Base-by-base conservation (phyloP, 2,797 vertebrate genomes). In the Champsocephalus gunnari region DNA sequence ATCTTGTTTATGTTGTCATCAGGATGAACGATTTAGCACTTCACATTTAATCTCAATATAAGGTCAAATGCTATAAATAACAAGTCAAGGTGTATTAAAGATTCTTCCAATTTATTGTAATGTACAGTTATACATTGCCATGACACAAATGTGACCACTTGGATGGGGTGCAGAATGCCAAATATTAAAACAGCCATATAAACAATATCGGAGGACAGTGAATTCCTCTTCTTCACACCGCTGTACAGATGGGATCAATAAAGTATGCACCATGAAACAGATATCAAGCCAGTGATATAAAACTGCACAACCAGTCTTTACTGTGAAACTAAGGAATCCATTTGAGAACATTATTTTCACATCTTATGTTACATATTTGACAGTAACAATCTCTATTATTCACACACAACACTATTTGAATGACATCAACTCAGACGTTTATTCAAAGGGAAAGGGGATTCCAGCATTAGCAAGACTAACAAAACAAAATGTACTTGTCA, bases 21-120 rank as follows among this genome's bases (percentile, higher is more conserved):
- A 5, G 21, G 54, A 82, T 66, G 11, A 59, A 57, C 28, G 17
- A 43, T 43, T 34, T 17, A 4, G 21, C 10, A 34, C 1, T 4
- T 63, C 34, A n/a, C 6, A 17, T 2, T 58, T 51, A 62, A 48
- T 13, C 21, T 16, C 14, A 28, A 50, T 16, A 19, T 66, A 72
- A 56, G 24, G n/a, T 73, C 17, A 75, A 58, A 50, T 3, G 11
- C 51, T 57, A 70, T 50, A 82, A 88, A 89, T 66, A 66, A 88
- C 78, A 69, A 82, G 17, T n/a, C 66, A 81, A 94, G 94, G 94
- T 95, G 92, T 94, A 95, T 96, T 96, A 96, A 96, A 97, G 97
- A 97, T 97, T 96, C 96, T 96, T 97, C 96, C 96, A 96, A 97
- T 98, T 98, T 99, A 99, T 98, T 99, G 80, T 90, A 95, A 95